Evolutionary conservation across 2,113 vertebrate species (phyloP).

Genomic region (Lamprotornis superbus): DNA sequence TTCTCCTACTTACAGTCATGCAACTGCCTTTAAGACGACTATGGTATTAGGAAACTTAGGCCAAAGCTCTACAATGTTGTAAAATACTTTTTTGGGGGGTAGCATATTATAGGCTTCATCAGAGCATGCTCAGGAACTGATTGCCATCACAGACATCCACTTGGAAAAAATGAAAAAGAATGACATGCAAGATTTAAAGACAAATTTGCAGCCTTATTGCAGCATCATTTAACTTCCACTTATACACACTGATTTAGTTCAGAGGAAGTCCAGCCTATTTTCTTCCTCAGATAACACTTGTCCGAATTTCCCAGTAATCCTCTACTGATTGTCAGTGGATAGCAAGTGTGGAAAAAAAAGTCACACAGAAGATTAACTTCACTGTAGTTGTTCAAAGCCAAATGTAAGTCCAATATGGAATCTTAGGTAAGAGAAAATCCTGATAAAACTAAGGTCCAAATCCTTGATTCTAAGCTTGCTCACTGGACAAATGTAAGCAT

Average conservation of each 20-base stretch:
- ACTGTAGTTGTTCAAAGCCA: neutral
- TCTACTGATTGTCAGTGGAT: neutral
- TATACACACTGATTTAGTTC: neutral
- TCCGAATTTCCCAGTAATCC: neutral
- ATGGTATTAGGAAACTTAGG: neutral
- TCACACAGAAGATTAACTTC: neutral
- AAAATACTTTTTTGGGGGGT: neutral
- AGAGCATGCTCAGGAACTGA: neutral
- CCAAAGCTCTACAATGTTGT: neutral
- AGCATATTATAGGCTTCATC: neutral
- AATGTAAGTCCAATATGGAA: neutral
- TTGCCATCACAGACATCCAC: neutral
- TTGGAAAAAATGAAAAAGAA: neutral
- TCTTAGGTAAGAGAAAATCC: neutral
- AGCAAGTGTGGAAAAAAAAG: neutral
- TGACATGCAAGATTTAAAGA: neutral
- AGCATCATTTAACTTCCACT: neutral
- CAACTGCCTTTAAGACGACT: neutral
- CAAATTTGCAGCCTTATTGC: neutral
- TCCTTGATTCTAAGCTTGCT: neutral
- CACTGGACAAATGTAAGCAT: neutral
- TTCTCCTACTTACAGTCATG: neutral
- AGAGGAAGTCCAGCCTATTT: neutral
- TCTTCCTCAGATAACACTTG: neutral
- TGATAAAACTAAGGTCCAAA: neutral